Evolutionary conservation across 1,140 invertebrate species (phyloP), one percentile per base, ranked within the genome.

Genomic region (Scaptomyza pallida): DNA sequence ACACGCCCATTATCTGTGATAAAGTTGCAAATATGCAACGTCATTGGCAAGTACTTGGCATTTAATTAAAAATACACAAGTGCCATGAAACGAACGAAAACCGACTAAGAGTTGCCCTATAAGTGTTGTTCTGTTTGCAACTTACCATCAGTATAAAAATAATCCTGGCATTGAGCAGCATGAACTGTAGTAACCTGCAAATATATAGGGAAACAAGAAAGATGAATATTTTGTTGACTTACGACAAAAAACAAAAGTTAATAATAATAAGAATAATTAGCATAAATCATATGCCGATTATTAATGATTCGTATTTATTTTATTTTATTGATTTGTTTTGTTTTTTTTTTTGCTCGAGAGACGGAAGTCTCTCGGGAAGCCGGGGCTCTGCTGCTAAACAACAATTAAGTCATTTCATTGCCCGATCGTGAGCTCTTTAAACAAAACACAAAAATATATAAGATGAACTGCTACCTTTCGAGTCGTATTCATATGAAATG

Each of bases 131-230:
- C 23, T 26, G 2, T 0, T 5, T 26, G 3, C 1, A n/a, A 88
- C 89, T 89, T 55, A 90, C 89, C 89, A 90, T 90, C 82, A 68
- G 80, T 90, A 85, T 75, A 78, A 88, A 76, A 90, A 81, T 76
- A 78, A 68, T 90, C 82, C 79, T 85, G 88, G 82, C 89, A 90
- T 81, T 90, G 89, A 65, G 78, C 82, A 88, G 89, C 83, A 74
- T 81, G 72, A 90, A 90, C 89, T 90, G 89, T 90, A 61, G 88
- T 90, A 90, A 90, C 89, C 89, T 90, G 83, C 37, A 90, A 90
- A 47, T 72, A 67, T 35, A 48, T 30, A 30, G 6, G 26, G 30
- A 12, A n/a, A 37, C 51, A 43, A 16, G 40, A 23, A 35, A 41
- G 52, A 73, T 86, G 26, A 78, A 59, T 77, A 55, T 45, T n/a